Evolutionary conservation across 2,888 invertebrate genomes (phyloP).

Genomic region (Andrena marginata): DNA sequence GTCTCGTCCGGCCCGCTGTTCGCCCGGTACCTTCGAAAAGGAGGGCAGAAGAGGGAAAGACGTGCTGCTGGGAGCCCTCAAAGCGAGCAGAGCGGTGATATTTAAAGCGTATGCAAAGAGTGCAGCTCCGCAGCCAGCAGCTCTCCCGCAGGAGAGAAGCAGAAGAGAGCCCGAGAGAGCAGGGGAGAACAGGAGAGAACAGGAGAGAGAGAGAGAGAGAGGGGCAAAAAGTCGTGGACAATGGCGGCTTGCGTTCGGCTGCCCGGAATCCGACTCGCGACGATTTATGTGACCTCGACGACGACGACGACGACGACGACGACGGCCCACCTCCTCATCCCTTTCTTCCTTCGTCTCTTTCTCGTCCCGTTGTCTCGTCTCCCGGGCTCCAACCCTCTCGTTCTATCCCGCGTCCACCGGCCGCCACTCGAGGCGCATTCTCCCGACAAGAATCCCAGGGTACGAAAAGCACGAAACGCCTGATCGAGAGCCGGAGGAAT

Average conservation of each 20-base stretch:
- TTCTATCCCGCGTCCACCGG: slow-evolving; percentile 33
- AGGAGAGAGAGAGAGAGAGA: slow-evolving; percentile 35
- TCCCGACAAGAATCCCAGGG: slow-evolving; percentile 60
- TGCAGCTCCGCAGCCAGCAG: slow-evolving; percentile 71
- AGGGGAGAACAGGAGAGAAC: too few relatives aligned
- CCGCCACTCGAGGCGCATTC: slow-evolving; percentile 62
- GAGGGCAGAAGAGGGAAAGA: slow-evolving; percentile 40
- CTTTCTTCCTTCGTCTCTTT: slow-evolving; percentile 43
- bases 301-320: slow-evolving; percentile 73
- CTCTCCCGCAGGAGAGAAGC: slow-evolving; percentile 45
- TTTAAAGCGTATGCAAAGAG: slow-evolving; percentile 83
- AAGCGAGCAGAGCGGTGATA: slow-evolving; percentile 77
- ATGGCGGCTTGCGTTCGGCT: slow-evolving; percentile 82
- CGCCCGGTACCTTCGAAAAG: slow-evolving; percentile 38
- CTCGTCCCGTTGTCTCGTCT: slow-evolving; percentile 51
- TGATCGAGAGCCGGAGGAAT: slow-evolving; percentile 24
- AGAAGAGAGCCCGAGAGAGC: too few relatives aligned
- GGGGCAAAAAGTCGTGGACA: slow-evolving; percentile 80
- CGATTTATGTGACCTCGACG: slow-evolving; percentile 82
- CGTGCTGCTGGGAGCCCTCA: slow-evolving; percentile 58
- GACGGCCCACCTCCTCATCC: slow-evolving; percentile 61
- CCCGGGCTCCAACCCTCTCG: slow-evolving; percentile 37
- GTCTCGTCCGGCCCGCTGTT: slow-evolving; percentile 42
- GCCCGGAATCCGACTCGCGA: slow-evolving; percentile 83
- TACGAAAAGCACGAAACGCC: slow-evolving; percentile 58